Base-by-base conservation (phyloP, 1,140 invertebrate species). In the Ylistrum balloti region DNA sequence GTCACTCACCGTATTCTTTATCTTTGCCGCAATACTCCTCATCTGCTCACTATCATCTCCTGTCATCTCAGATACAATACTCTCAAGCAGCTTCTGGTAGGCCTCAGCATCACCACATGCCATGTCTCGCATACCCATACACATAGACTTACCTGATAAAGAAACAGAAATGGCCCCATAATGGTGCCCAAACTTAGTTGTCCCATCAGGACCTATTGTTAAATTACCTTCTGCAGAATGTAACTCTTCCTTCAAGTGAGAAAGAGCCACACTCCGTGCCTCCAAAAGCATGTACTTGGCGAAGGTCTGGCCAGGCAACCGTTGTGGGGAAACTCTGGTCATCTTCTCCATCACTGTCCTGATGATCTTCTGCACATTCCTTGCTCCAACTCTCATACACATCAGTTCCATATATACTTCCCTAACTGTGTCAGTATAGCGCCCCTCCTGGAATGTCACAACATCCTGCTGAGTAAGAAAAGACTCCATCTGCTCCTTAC, bases 71-170 rank as follows among this genome's bases (percentile, higher is more conserved):
- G n/a, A 20, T 15, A 88, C 33, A 17, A 88, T 88, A n/a, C 15
- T 41, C 87, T 88, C 87, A 7, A 88, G 33, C 32, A 88, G 34
- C 13, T 41, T 88, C 87, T 88, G 87, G 87, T 88, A 88, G 7
- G 87, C 87, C 15, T 88, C 87, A 11, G 87, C 87, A 28, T 88
- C 35, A 15, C 87, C 87, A 88, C 87, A 88, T 45, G 87, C 87
- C 87, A 88, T 88, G 35, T 88, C 35, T 2, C 87, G 87, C 15
- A 88, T 28, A 11, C 87, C 87, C 87, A 88, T 88, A 7, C n/a
- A 20, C 87, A 88, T 88, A 32, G 87, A 17, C 35, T 88, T 88
- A 38, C 87, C 87, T 41, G 87, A 33, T 11, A 88, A 34, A 33
- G 86, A 87, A 33, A 87, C 17, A 33, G 86, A 35, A 87, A 87